A percentile compares a stretch with the other conserved stretches of the same genome.
Evolutionary conservation across 2,113 vertebrate species (phyloP).

Genomic region (Struthio camelus): DNA sequence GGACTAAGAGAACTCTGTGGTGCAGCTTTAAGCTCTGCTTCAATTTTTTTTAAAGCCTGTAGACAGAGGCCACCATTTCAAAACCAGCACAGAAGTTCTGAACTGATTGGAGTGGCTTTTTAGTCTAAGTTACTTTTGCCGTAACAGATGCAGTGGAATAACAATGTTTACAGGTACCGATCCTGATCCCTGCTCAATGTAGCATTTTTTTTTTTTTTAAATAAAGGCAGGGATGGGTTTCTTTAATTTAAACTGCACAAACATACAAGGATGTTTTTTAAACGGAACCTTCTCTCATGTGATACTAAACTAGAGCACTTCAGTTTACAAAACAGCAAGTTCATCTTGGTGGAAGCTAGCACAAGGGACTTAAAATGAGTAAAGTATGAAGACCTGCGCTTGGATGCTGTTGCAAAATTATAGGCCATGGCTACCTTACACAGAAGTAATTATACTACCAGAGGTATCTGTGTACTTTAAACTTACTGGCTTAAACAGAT

Average conservation of each 20-base stretch:
- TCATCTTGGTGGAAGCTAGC: conserved; percentile 78
- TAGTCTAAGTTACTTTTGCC: conserved; percentile 76
- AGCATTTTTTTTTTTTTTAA: conserved; percentile 76
- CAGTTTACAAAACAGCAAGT: conserved; percentile 77
- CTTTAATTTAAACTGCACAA: conserved; percentile 83
- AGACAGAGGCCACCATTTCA: conserved; percentile 79
- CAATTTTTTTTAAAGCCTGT: conserved; percentile 72
- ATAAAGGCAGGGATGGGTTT: conserved; percentile 77
- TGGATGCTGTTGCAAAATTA: conserved; percentile 59
- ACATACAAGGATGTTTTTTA: conserved; percentile 76
- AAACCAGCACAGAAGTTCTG: conserved; percentile 85
- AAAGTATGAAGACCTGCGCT: conserved; percentile 62
- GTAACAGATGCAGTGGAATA: conserved; percentile 77
- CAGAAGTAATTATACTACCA: conserved; percentile 62
- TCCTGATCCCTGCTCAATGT: conserved; percentile 83
- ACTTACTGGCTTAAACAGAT: conserved; percentile 46
- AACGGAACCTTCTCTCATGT: conserved; percentile 77
- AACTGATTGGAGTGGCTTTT: conserved; percentile 80
- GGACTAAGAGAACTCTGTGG: conserved; percentile 84
- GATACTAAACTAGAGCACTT: conserved; percentile 83
- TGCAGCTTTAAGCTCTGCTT: conserved; percentile 88
- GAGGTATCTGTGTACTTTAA: conserved; percentile 69
- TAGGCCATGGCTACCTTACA: conserved; percentile 74
- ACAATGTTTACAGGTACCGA: conserved; percentile 91
- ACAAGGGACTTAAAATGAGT: conserved; percentile 63